Base-by-base conservation (phyloP, 2,113 vertebrate genomes). In the Hemiprocne comata region DNA sequence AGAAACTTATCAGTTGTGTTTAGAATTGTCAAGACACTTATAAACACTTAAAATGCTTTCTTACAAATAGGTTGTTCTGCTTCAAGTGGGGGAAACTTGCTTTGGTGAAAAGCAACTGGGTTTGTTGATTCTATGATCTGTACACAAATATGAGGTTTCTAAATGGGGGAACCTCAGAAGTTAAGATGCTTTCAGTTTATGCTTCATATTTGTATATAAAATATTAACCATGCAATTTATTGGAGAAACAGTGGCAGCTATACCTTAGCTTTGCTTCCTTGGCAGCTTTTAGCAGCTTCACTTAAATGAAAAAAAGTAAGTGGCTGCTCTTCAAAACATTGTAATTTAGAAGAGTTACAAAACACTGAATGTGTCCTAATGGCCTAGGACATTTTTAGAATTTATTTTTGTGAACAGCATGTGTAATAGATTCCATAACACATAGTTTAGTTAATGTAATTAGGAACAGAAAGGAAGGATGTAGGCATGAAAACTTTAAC, bases 91-190 rank as follows among this genome's bases (percentile, higher is more conserved):
- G 86, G 55, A 73, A 42, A 5, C 91, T 95, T 69, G 44, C 78
- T 76, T 93, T 79, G 11, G 29, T 69, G 57, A 76, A 82, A 48
- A 76, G 62, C 78, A 83, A 9, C 80, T 91, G 74, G 33, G 46
- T 94, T 95, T 95, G 66, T 87, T 95, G 62, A 83, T 95, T 65
- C 44, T 70, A 13, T n/a, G n/a, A n/a, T 79, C 48, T 89, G 20
- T 78, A 40, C 54, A 58, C 53, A 93, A 54, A 67, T 28, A 42
- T 2, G 34, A 82, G 48, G 29, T 67, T 70, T 31, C 51, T 76
- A 93, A 94, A 74, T 44, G 54, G 76, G 51, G 38, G 33, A 87
- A 17, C n/a, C 46, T 90, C 16, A 1, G 53, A 57, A 77, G 31
- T 61, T 84, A 72, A 74, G 69, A 48, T 73, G 58, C 78, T 73